Evolutionary conservation across 2,113 vertebrate species (phyloP).

Genomic region (Tinamus guttatus): DNA sequence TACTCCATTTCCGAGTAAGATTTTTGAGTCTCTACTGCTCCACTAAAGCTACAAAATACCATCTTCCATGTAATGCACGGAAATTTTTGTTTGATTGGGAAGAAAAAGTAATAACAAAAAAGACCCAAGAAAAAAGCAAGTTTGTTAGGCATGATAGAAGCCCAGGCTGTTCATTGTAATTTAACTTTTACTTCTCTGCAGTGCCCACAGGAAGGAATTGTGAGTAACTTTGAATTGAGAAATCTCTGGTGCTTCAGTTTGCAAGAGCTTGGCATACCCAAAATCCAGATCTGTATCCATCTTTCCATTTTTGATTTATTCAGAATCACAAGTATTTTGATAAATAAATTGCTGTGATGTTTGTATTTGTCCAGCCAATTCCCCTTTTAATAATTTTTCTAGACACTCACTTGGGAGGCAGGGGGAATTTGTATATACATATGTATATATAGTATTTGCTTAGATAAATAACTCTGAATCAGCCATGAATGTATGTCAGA

Average conservation of each 20-base stretch:
- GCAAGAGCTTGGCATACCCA: not conserved
- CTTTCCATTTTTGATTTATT: slow-evolving; percentile 3
- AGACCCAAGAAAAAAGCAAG: not conserved
- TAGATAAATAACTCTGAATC: not conserved
- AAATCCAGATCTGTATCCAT: not conserved
- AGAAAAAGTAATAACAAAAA: not conserved
- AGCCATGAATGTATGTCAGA: not conserved
- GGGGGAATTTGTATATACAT: too few relatives aligned
- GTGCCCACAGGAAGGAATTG: not conserved
- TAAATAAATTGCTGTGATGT: slow-evolving; percentile 6
- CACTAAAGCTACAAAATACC: not conserved
- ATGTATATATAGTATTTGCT: not conserved
- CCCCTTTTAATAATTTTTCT: slow-evolving; percentile 11
- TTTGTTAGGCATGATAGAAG: not conserved
- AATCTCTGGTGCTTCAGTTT: not conserved
- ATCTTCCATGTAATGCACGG: not conserved
- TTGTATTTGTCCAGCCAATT: slow-evolving; percentile 18
- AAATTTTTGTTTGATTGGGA: not conserved
- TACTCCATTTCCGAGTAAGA: not conserved
- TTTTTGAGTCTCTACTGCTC: not conserved
- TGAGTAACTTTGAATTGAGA: slow-evolving; percentile 37
- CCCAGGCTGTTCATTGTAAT: not conserved
- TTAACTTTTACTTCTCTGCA: not conserved
- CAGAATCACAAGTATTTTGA: slow-evolving; percentile 6
- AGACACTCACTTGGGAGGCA: not conserved